Percentiles rank a stretch among this genome's conserved stretches.
These are phyloP conservation scores for Cataglyphis hispanica DNA, from an alignment of 1,140 invertebrate species.

Conservation along the genomic window DNA sequence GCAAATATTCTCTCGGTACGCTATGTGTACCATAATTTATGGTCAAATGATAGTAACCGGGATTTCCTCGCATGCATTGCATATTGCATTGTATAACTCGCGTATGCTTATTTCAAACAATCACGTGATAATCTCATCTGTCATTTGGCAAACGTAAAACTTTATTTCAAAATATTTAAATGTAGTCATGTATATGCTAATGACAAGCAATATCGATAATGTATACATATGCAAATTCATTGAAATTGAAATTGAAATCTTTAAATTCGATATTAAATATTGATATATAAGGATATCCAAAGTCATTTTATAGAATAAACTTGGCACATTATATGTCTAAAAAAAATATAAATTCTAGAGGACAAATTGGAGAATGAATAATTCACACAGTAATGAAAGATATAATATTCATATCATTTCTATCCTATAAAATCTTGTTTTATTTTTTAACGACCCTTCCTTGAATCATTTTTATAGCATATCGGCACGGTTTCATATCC, in stretches of 20 bases:
- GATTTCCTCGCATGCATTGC: conserved; percentile 63
- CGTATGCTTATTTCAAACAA: conserved; percentile 64
- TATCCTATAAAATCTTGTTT: neutral
- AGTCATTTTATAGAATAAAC: neutral
- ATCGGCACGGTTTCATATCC: neutral
- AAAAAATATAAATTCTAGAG: neutral
- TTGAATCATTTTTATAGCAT: neutral
- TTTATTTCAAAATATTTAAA: conserved; percentile 12
- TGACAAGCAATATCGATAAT: neutral
- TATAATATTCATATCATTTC: neutral
- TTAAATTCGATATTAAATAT: conserved; percentile 9
- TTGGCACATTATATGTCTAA: neutral
- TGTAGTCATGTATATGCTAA: neutral
- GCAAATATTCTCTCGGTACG: conserved; percentile 67
- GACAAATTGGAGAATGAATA: conserved; percentile 14
- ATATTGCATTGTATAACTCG: conserved; percentile 52
- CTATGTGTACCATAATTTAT: conserved; percentile 68
- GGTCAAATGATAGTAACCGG: conserved; percentile 67
- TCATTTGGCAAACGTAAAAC: conserved; percentile 21
- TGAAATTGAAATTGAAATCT: neutral
- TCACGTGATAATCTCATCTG: conserved; percentile 67
- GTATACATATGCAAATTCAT: neutral
- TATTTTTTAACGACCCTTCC: neutral
- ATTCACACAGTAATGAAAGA: neutral
- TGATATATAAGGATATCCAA: neutral